These are phyloP conservation scores for Triplophysa tibetana DNA, from an alignment of 2,113 vertebrate genomes.

Conservation along the genomic window DNA sequence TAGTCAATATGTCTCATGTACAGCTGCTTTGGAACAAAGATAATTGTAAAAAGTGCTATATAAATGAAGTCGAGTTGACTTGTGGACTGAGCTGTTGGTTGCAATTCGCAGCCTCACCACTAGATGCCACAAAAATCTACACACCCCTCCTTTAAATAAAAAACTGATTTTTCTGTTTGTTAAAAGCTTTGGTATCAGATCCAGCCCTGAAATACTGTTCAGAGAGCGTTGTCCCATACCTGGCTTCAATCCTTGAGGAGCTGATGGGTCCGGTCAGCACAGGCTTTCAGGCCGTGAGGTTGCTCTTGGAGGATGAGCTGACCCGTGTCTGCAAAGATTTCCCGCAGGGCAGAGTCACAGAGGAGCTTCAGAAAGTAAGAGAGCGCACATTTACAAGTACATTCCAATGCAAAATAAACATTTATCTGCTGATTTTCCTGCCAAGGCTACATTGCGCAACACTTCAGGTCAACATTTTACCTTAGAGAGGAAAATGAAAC, in stretches of 20 bases:
- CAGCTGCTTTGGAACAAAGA: too few species aligned
- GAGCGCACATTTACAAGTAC: not conserved
- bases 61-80: too few species aligned
- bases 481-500: not conserved
- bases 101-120: too few species aligned
- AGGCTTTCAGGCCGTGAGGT: conserved; percentile 79
- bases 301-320: conserved; percentile 80
- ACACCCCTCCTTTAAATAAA: not conserved
- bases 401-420: not conserved
- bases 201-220: conserved; percentile 75
- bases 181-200: conserved; percentile 75
- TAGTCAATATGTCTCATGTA: too few species aligned
- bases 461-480: not conserved
- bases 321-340: conserved; percentile 75
- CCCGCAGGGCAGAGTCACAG: conserved; percentile 62
- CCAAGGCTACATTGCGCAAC: not conserved
- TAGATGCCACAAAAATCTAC: too few species aligned
- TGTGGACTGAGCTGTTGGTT: too few species aligned
- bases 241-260: conserved; percentile 85
- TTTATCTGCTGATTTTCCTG: conserved; percentile 14
- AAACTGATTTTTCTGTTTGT: not conserved
- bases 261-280: conserved; percentile 83
- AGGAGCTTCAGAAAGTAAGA: conserved; percentile 77
- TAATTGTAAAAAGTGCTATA: too few species aligned
- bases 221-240: conserved; percentile 81